A percentile compares a stretch with the other conserved stretches of the same genome.
Conservation (phyloP, 2,888 invertebrate genomes). For the Blomia tropicalis region DNA sequence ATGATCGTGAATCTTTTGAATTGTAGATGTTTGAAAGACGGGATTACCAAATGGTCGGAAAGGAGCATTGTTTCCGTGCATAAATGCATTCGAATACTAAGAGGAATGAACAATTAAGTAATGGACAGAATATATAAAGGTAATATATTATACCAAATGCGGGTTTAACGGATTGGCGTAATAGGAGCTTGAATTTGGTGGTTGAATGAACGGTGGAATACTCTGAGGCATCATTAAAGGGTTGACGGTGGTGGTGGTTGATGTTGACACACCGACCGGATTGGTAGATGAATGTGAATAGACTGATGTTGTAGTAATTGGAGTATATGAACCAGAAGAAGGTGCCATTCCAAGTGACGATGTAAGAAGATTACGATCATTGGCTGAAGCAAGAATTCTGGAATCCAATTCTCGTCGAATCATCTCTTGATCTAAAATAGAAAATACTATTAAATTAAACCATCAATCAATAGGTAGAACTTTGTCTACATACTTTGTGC, state of each 20-base stretch:
- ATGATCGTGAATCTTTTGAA: too few relatives aligned
- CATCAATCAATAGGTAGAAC: slow-evolving; percentile 28
- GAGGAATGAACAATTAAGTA: too few relatives aligned
- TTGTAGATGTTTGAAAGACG: too few relatives aligned
- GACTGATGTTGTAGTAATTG: neutral
- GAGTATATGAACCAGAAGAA: neutral
- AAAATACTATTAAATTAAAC: neutral
- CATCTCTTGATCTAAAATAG: slow-evolving; percentile 45
- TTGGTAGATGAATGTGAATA: too few relatives aligned
- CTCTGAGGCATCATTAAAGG: neutral
- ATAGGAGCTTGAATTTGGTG: too few relatives aligned
- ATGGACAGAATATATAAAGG: too few relatives aligned
- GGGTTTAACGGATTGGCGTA: too few relatives aligned
- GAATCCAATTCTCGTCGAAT: slow-evolving; percentile 73
- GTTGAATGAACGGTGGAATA: too few relatives aligned
- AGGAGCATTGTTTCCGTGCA: too few relatives aligned
- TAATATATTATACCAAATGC: too few relatives aligned
- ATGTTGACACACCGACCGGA: neutral
- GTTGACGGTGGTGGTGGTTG: neutral
- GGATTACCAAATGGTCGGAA: too few relatives aligned
- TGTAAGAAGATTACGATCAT: slow-evolving; percentile 37
- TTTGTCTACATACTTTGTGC: slow-evolving; percentile 26
- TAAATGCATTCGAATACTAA: too few relatives aligned
- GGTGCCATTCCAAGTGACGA: slow-evolving; percentile 20
- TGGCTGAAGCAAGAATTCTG: slow-evolving; percentile 62